phyloP scores from a whole-genome alignment of 1,140 invertebrate genomes.

The Pogonus chalceus region DNA sequence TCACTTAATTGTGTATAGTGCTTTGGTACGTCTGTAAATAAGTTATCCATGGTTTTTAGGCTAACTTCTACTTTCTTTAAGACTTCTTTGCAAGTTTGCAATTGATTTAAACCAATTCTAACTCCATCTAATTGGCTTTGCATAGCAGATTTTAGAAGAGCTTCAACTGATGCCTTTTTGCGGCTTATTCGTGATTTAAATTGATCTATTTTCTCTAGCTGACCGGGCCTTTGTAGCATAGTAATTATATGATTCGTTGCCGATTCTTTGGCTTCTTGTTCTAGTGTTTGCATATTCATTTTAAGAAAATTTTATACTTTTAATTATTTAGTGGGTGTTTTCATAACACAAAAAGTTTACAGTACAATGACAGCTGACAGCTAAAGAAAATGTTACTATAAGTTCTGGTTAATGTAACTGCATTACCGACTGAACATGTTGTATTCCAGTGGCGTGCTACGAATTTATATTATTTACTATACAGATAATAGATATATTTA shows the following conservation, averaged over 20 bases:
- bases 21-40: conserved; percentile 54
- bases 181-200: conserved; percentile 68
- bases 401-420: no score
- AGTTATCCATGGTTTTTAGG: conserved; percentile 49
- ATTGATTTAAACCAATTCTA: conserved; percentile 81
- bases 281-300: conserved; percentile 61
- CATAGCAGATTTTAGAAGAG: conserved; percentile 95
- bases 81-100: conserved; percentile 74
- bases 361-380: no score
- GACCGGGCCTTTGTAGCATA: conserved; percentile 88
- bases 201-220: conserved; percentile 89
- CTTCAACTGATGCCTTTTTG: conserved; percentile 91
- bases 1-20: conserved; percentile 70
- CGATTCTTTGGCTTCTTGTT: conserved; percentile 71
- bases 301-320: no score
- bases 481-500: no score
- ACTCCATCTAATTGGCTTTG: conserved; percentile 97
- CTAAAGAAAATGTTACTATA: no score
- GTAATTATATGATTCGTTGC: conserved; percentile 87
- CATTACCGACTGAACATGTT: no score
- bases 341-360: no score
- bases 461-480: no score
- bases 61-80: conserved; percentile 64
- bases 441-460: no score
- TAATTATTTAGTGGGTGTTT: no score